Percentiles rank a stretch among this genome's conserved stretches.
These are phyloP conservation scores for Enteromius thamalakanensis DNA, from an alignment of 2,797 vertebrate genomes.

Conservation along the genomic window DNA sequence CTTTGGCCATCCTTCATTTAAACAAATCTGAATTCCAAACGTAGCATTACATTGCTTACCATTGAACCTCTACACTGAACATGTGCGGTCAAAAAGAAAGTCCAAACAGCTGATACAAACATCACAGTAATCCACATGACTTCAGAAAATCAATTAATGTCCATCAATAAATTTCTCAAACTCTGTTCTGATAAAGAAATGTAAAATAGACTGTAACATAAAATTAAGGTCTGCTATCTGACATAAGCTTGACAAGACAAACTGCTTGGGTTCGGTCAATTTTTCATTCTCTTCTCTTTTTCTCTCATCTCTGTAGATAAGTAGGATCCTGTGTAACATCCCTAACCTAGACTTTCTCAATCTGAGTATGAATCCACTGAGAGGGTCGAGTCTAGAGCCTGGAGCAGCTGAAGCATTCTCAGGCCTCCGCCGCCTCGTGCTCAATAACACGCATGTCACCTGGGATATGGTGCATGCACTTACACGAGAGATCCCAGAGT, in stretches of 20 bases:
- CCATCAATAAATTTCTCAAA: not conserved
- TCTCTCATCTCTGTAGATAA: constrained; percentile 79
- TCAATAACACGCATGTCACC: constrained; percentile 94
- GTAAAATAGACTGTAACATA: not conserved
- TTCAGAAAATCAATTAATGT: not conserved
- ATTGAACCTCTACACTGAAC: not conserved
- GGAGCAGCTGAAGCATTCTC: constrained; percentile 86
- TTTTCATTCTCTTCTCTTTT: constrained; percentile 22
- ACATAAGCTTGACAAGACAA: not conserved
- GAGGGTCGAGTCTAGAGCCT: constrained; percentile 84
- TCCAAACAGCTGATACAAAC: not conserved
- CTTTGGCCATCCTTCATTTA: not conserved
- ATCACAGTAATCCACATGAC: not conserved
- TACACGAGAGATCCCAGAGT: constrained; percentile 90
- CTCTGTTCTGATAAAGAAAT: too few species aligned
- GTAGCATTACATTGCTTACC: not conserved
- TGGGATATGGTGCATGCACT: constrained; percentile 95
- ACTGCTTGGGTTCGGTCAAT: not conserved
- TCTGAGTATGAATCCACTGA: constrained; percentile 96
- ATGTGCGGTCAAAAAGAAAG: not conserved
- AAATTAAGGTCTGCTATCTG: not conserved
- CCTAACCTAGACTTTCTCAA: constrained; percentile 96
- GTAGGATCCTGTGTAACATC: constrained; percentile 94
- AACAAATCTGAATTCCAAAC: not conserved
- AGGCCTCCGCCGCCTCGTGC: constrained; percentile 89